Conservation (phyloP, 2,797 vertebrate genomes). For the Sebastes itinus region DNA sequence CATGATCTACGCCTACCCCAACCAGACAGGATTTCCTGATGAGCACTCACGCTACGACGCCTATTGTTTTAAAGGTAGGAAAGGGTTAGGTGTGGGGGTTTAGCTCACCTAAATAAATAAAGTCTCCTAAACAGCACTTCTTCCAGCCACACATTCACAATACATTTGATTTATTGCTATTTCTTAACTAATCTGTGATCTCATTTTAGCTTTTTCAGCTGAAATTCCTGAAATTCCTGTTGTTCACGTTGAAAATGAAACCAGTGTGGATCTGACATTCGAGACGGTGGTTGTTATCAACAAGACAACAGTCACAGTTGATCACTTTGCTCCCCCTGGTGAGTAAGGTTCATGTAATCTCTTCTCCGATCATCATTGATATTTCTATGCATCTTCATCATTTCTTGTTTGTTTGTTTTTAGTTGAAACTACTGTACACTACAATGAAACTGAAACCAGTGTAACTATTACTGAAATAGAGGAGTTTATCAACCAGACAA, state of each 20-base stretch:
- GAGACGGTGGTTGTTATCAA: conserved; percentile 37
- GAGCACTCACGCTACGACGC: conserved; percentile 89
- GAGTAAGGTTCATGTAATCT: not conserved
- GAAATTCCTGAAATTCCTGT: conserved; percentile 12
- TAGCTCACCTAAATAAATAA: not conserved
- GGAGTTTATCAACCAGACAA: conserved; percentile 58
- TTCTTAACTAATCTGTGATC: not conserved
- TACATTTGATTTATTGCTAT: not conserved
- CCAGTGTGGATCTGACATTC: conserved; percentile 21
- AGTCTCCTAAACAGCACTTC: not conserved
- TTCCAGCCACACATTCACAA: too few relatives aligned
- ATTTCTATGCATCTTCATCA: not conserved
- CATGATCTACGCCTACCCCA: conserved; percentile 87
- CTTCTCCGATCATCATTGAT: not conserved
- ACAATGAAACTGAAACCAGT: conserved; percentile 56
- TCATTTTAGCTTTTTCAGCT: conserved; percentile 39
- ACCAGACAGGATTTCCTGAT: conserved; percentile 92
- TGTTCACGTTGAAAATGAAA: conserved; percentile 30
- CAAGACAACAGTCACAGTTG: conserved; percentile 33
- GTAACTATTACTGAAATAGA: conserved; percentile 51
- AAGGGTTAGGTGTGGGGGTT: not conserved
- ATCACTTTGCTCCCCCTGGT: conserved; percentile 50
- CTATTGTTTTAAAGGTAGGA: conserved; percentile 92
- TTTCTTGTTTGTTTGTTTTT: conserved; percentile 7
- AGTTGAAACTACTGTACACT: conserved; percentile 36